Conservation (phyloP, 53 echinoderm and acorn worm species). For the Antedon mediterranea region DNA sequence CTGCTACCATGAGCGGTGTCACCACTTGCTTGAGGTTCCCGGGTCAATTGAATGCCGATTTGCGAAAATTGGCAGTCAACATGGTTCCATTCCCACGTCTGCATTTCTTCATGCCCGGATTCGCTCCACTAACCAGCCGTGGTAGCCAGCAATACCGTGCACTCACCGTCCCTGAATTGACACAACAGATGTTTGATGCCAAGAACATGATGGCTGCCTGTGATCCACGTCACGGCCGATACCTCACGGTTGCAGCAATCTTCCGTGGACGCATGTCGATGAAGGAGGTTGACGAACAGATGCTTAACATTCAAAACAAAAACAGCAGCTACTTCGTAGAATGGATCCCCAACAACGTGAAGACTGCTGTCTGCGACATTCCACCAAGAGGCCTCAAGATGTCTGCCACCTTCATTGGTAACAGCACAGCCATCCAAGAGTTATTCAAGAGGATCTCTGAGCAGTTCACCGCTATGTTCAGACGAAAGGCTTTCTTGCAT, state of each 20-base stretch:
- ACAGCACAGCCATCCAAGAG: no score
- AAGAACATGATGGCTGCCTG: slow-evolving; percentile 99
- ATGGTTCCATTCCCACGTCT: no score
- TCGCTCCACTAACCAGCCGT: slow-evolving; percentile 93
- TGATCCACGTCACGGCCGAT: slow-evolving; percentile 92
- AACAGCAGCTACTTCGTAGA: slow-evolving; percentile 83
- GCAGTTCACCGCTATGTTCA: no score
- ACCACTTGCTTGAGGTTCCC: slow-evolving; percentile 73
- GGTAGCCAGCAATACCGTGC: no score
- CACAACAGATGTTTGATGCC: slow-evolving; percentile 95
- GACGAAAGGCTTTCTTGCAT: no score
- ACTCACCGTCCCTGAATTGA: no score
- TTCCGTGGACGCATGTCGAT: slow-evolving; percentile 99
- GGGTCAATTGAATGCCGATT: no score
- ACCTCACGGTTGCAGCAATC: slow-evolving; percentile 80
- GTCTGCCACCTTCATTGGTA: slow-evolving; percentile 74
- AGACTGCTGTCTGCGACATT: no score
- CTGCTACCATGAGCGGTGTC: no score
- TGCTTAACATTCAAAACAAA: slow-evolving; percentile 71
- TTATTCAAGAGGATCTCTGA: slow-evolving; percentile 95
- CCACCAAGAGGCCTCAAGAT: no score
- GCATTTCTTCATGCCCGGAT: slow-evolving; percentile 96
- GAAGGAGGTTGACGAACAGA: no score
- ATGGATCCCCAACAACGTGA: no score
- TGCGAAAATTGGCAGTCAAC: slow-evolving; percentile 86